Base-by-base conservation (phyloP, 2,113 vertebrate species). In the Spizaetus ornatus region DNA sequence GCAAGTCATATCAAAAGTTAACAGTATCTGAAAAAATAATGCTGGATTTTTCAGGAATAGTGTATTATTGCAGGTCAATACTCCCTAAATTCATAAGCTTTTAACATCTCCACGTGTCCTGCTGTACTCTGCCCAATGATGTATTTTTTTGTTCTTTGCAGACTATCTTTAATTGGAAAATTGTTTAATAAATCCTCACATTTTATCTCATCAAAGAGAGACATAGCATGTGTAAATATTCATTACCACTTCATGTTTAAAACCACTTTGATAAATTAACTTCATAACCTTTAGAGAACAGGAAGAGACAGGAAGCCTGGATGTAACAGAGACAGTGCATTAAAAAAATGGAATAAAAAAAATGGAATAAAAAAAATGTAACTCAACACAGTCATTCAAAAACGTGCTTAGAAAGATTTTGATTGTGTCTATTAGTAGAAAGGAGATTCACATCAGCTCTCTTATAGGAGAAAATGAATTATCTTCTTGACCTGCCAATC, bases 181-280 rank as follows among this genome's bases (percentile, higher is more conserved):
- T 62, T 83, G 94, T 97, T 97, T 85, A 93, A 84, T 87, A 95
- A 95, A 97, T 96, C 61, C 82, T 95, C 74, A 81, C 82, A 88
- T 97, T 97, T 92, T 97, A 95, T 98, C 93, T 97, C 97, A 95
- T 97, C 94, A 97, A 97, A 96, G 38, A 67, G 89, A 72, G 45
- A 94, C 97, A 96, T 62, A 45, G 77, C 1, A 1, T 86, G 76
- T 86, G 94, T 96, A 95, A 96, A 97, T 97, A 95, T 97, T 95
- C 83, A 94, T 85, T 93, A 96, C 88, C 58, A 86, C 78, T 72
- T 72, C 69, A 87, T 96, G 81, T 96, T 97, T 93, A 85, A 86
- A 97, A 93, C 58, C 76, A 93, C 72, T 94, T 97, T 95, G 95
- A 82, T 90, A 97, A 96, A 97, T 97, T 97, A 97, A 97, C 96